phyloP scores from a whole-genome alignment of 35 echinoderm and acorn worm genomes.

The Diadema setosum region DNA sequence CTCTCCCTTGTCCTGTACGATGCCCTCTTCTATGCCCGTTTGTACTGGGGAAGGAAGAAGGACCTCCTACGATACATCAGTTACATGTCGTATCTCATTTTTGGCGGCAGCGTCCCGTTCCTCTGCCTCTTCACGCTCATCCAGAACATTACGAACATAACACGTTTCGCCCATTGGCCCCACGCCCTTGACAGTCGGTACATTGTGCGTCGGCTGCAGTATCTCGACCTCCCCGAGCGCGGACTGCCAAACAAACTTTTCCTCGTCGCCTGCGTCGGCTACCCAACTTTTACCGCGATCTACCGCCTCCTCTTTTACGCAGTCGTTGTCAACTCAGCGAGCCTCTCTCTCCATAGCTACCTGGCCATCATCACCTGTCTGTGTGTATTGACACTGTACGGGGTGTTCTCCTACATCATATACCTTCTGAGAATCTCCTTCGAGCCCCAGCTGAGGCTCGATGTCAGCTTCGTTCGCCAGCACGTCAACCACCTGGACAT shows the following conservation, averaged over 20 bases:
- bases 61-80: conserved; percentile 60
- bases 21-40: neutral
- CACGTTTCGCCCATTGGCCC: conserved; percentile 22
- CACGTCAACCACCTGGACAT: conserved; percentile 36
- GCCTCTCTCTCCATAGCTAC: conserved; percentile 25
- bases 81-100: conserved; percentile 51
- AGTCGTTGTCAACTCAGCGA: neutral
- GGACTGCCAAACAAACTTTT: conserved; percentile 30
- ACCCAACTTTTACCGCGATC: neutral
- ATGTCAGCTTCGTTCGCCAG: conserved; percentile 22
- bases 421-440: conserved; percentile 54
- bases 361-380: neutral
- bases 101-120: neutral
- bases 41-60: conserved; percentile 42
- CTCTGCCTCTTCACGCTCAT: neutral
- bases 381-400: conserved; percentile 17
- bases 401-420: conserved; percentile 47
- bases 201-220: conserved; percentile 62
- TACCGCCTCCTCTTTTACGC: conserved; percentile 44
- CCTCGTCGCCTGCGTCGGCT: conserved; percentile 2
- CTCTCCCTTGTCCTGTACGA: conserved; percentile 45
- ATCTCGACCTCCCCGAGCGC: conserved; percentile 27
- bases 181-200: conserved; percentile 20
- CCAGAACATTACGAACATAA: neutral
- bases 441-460: conserved; percentile 34